These are phyloP conservation scores for Sebastes iracundus DNA, from an alignment of 2,797 vertebrate species.

Conservation along the genomic window DNA sequence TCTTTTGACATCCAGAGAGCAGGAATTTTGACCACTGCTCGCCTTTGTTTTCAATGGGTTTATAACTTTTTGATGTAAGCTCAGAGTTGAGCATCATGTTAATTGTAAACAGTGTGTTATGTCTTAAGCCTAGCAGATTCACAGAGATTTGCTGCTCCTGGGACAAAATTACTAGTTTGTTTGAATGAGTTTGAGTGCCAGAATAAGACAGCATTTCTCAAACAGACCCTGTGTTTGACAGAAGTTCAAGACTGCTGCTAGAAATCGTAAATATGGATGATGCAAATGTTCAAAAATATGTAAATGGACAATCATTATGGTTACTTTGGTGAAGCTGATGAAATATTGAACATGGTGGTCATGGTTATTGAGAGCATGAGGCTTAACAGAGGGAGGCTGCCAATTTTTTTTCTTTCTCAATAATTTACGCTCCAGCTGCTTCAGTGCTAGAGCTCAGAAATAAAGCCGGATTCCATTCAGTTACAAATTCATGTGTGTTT, in stretches of 20 bases:
- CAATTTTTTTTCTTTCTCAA: neutral
- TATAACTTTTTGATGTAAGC: neutral
- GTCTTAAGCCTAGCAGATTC: neutral
- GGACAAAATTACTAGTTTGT: neutral
- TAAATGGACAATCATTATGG: neutral
- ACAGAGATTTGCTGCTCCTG: neutral
- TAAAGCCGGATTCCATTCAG: neutral
- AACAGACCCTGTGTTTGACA: neutral
- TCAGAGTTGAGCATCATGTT: neutral
- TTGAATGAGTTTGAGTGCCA: neutral
- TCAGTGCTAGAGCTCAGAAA: neutral
- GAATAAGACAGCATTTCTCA: neutral
- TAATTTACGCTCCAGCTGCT: neutral
- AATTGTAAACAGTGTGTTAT: neutral
- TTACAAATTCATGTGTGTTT: neutral
- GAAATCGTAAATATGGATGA: neutral
- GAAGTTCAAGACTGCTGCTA: neutral
- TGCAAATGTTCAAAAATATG: neutral
- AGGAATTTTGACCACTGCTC: no score
- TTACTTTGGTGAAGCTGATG: neutral
- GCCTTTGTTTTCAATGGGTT: no score
- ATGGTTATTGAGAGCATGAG: neutral
- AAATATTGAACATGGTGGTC: neutral
- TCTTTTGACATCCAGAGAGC: no score
- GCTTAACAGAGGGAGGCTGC: neutral